Percentiles rank a stretch among this genome's conserved stretches.
Evolutionary conservation across 2,888 invertebrate genomes (phyloP).

Genomic region (Drosophila acutilabella): DNA sequence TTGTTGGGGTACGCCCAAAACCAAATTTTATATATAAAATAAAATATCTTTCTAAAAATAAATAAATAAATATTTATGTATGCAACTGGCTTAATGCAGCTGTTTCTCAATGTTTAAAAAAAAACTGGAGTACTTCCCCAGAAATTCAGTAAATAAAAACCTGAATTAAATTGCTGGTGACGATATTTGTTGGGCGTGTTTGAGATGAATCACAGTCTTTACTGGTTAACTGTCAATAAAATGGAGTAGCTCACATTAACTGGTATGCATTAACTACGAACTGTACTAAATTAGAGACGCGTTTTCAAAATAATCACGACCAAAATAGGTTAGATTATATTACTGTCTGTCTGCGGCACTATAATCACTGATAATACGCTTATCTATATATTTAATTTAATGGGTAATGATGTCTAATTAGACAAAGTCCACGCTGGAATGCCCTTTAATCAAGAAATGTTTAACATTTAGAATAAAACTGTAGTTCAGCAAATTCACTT

Average conservation of each 20-base stretch:
- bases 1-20: slow-evolving; percentile 19
- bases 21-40: neutral
- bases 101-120: neutral
- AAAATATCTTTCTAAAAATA: neutral
- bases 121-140: slow-evolving; percentile 49
- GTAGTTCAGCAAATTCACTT: slow-evolving; percentile 12
- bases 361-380: slow-evolving; percentile 12
- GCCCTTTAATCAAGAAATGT: neutral
- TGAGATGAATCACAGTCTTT: slow-evolving; percentile 3
- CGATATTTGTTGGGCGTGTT: slow-evolving; percentile 15
- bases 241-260: neutral
- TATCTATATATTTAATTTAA: slow-evolving; percentile 7
- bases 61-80: neutral
- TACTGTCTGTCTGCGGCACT: neutral
- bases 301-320: neutral
- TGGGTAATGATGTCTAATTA: neutral
- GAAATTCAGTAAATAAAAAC: slow-evolving; percentile 4
- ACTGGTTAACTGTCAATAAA: neutral
- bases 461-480: too few relatives aligned
- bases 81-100: neutral
- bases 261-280: neutral
- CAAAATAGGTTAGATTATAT: neutral
- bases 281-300: neutral
- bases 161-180: slow-evolving; percentile 6
- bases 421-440: neutral